phyloP scores from a whole-genome alignment of 2,888 invertebrate genomes.

The Myathropa florea region DNA sequence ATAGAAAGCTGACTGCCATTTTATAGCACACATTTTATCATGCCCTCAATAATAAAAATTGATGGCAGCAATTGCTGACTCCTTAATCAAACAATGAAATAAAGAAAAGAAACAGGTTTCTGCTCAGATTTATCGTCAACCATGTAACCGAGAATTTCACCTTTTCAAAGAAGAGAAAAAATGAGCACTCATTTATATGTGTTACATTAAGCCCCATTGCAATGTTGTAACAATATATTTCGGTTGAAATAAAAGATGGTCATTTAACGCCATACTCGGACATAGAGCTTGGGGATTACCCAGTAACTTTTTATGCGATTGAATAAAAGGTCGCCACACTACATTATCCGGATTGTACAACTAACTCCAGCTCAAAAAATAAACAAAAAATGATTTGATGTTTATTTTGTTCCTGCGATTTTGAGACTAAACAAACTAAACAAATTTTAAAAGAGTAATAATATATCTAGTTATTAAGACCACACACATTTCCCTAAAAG shows the following conservation, averaged over 20 bases:
- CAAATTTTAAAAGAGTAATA: no score
- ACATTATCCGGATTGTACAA: no score
- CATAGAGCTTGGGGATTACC: neutral
- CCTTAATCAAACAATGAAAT: neutral
- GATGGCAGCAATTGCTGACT: neutral
- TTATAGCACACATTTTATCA: neutral
- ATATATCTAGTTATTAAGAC: no score
- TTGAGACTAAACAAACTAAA: no score
- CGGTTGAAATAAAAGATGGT: neutral
- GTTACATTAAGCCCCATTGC: neutral
- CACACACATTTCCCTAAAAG: no score
- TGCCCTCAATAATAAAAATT: neutral
- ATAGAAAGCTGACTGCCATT: neutral
- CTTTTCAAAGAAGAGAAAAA: neutral
- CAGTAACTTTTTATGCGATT: no score
- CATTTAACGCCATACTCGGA: neutral
- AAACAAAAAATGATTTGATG: no score
- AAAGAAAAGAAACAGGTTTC: neutral
- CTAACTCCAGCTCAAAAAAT: no score
- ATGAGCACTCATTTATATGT: neutral
- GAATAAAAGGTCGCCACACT: no score
- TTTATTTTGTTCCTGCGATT: no score
- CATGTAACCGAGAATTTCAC: neutral
- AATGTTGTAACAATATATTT: neutral
- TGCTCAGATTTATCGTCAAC: neutral